phyloP scores from a whole-genome alignment of 2,797 vertebrate species.

The Xenopus petersii region DNA sequence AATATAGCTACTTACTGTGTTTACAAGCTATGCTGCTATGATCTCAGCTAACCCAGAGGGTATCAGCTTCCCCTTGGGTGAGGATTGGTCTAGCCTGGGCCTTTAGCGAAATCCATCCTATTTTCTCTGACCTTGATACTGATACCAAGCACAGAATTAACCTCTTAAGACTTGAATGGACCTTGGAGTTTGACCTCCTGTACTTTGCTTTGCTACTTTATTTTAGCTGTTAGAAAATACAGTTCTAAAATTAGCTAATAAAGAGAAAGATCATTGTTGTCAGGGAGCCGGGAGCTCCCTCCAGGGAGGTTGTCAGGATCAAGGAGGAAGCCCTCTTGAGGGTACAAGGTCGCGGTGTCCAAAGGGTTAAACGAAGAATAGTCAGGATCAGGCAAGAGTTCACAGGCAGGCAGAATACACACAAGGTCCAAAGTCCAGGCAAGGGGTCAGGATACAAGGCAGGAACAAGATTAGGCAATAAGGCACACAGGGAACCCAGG shows the following conservation, averaged over 20 bases:
- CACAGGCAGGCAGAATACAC: too few relatives aligned
- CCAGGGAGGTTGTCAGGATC: too few relatives aligned
- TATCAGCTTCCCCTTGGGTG: constrained; percentile 40
- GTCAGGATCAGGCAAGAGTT: too few relatives aligned
- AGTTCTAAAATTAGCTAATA: not conserved
- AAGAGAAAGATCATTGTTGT: too few relatives aligned
- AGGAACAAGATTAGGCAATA: too few relatives aligned
- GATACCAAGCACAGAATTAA: constrained; percentile 25
- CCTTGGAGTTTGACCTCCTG: not conserved
- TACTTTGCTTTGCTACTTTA: not conserved
- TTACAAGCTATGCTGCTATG: constrained; percentile 36
- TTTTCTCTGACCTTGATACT: constrained; percentile 30
- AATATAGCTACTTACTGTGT: constrained; percentile 29
- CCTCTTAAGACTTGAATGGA: constrained; percentile 14
- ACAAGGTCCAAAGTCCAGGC: too few relatives aligned
- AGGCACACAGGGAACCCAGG: too few relatives aligned
- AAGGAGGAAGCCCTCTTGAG: too few relatives aligned
- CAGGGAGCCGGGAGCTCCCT: too few relatives aligned
- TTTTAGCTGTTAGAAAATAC: not conserved
- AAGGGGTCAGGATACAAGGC: too few relatives aligned
- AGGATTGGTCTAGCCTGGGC: constrained; percentile 8
- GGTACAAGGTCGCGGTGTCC: too few relatives aligned
- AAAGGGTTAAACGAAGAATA: too few relatives aligned
- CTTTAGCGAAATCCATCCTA: constrained; percentile 10
- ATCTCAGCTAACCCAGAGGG: constrained; percentile 19